phyloP scores from a whole-genome alignment of 2,113 vertebrate genomes.

The Felis chaus region DNA sequence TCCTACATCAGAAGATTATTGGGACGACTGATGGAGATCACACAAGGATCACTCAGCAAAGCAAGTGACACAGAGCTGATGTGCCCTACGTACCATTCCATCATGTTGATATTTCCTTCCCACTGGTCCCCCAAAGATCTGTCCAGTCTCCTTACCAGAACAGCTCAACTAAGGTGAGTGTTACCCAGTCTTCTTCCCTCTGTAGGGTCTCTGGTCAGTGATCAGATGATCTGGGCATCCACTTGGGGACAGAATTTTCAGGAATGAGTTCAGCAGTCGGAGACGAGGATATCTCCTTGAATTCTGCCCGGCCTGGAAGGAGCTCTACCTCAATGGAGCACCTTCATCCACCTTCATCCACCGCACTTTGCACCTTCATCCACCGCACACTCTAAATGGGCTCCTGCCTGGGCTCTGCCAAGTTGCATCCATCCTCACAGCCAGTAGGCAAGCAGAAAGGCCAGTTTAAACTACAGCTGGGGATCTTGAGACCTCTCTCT shows the following conservation, averaged over 20 bases:
- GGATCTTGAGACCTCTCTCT: background rate
- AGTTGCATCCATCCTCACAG: background rate
- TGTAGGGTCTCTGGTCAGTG: background rate
- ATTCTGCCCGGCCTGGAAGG: fast-evolving
- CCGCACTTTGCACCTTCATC: background rate
- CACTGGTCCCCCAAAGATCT: fast-evolving
- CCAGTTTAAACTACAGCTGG: background rate
- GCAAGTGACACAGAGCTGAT: fast-evolving
- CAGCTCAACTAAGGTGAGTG: background rate
- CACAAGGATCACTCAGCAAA: background rate
- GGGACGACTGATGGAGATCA: background rate
- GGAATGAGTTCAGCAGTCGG: background rate
- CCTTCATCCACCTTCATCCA: fast-evolving
- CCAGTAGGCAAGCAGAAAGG: background rate
- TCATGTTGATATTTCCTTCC: background rate
- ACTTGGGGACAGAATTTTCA: background rate
- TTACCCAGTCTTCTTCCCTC: background rate
- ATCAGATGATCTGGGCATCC: background rate
- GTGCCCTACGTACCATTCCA: fast-evolving
- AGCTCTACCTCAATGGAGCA: background rate
- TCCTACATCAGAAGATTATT: background rate
- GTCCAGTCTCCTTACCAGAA: conserved; percentile 7
- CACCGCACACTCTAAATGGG: background rate
- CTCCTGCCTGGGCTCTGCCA: background rate
- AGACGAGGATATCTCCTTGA: background rate